Conservation (phyloP, 2,888 invertebrate genomes). For the Aricia artaxerxes region DNA sequence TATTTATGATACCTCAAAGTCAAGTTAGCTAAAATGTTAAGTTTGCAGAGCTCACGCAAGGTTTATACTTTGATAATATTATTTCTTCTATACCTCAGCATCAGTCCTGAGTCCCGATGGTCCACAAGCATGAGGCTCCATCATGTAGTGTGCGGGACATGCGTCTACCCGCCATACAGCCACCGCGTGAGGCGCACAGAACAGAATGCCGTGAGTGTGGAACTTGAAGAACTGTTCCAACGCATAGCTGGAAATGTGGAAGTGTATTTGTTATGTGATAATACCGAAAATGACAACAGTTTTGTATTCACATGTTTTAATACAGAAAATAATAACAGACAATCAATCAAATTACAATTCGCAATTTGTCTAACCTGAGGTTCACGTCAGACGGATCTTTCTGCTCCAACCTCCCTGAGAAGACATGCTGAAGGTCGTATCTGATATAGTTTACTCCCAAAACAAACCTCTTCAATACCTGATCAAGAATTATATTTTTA, state of each 20-base stretch:
- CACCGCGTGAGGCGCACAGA: conserved; percentile 69
- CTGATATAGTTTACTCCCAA: conserved; percentile 70
- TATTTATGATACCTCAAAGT: no score
- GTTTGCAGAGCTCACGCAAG: no score
- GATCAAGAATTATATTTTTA: not conserved
- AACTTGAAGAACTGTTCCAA: conserved; percentile 80
- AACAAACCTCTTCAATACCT: conserved; percentile 67
- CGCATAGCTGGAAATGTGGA: conserved; percentile 50
- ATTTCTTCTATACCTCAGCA: conserved; percentile 51
- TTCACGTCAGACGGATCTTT: conserved; percentile 62
- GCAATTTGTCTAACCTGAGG: conserved; percentile 56
- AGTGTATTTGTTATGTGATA: no score
- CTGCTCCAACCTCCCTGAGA: conserved; percentile 72
- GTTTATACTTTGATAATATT: no score
- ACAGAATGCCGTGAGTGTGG: conserved; percentile 77
- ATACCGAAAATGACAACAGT: no score
- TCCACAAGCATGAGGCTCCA: conserved; percentile 72
- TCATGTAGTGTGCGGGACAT: conserved; percentile 63
- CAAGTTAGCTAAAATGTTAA: no score
- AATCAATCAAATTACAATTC: no score
- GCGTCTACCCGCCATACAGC: conserved; percentile 61
- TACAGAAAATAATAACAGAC: no score
- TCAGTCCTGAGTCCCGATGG: conserved; percentile 62
- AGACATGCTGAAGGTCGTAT: conserved; percentile 68
- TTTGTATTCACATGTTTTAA: no score